phyloP scores from a whole-genome alignment of 1,140 invertebrate species.

The Mycetomoellerius zeteki region DNA sequence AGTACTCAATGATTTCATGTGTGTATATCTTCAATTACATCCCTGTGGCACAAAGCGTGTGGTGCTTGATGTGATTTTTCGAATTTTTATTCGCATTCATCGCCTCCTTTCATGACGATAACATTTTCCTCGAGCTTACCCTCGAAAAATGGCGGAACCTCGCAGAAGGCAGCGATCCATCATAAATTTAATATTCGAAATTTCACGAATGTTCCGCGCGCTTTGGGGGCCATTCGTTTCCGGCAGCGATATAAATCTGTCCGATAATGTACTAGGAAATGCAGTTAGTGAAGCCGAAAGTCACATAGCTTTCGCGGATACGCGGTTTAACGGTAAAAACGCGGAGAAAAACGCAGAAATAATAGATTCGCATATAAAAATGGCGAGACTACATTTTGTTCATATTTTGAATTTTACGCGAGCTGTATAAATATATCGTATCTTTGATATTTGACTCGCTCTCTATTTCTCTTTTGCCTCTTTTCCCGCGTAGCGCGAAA shows the following conservation, averaged over 20 bases:
- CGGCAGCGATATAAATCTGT: slow-evolving; percentile 74
- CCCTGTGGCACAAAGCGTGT: slow-evolving; percentile 1
- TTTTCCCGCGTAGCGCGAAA: neutral
- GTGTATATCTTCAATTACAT: neutral
- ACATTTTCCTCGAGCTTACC: slow-evolving; percentile 56
- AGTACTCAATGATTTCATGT: neutral
- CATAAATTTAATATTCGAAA: slow-evolving; percentile 84
- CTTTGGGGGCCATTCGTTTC: slow-evolving; percentile 74
- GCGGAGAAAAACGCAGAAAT: slow-evolving; percentile 8
- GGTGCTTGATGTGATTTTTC: slow-evolving; percentile 60
- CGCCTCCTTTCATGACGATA: slow-evolving; percentile 52
- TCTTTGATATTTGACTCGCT: slow-evolving; percentile 36
- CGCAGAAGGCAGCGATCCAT: slow-evolving; percentile 80
- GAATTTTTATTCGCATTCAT: slow-evolving; percentile 65
- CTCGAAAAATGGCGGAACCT: slow-evolving; percentile 63
- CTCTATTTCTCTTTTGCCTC: neutral
- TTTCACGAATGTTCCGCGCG: slow-evolving; percentile 77
- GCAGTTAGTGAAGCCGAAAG: slow-evolving; percentile 70
- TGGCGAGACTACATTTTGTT: slow-evolving; percentile 43
- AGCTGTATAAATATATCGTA: slow-evolving; percentile 50
- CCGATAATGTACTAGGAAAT: slow-evolving; percentile 74
- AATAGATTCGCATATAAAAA: slow-evolving; percentile 28
- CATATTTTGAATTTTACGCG: slow-evolving; percentile 58
- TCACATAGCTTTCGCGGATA: slow-evolving; percentile 56
- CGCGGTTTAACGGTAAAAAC: slow-evolving; percentile 26